Conservation (phyloP, 1,140 invertebrate genomes). For the Drosophila chauvacae region DNA sequence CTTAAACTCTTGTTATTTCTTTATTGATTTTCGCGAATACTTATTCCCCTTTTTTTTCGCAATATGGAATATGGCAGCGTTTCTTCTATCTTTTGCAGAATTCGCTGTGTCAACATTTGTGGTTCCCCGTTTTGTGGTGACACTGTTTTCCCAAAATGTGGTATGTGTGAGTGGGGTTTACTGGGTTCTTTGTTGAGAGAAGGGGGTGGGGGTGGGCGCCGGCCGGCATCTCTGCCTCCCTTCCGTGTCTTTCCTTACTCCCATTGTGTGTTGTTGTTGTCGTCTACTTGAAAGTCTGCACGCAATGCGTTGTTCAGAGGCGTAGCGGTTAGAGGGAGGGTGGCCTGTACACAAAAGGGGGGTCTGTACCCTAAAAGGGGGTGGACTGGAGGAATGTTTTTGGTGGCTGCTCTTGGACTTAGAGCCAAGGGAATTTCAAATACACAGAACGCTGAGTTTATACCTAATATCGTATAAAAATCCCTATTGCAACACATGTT, state of each 20-base stretch:
- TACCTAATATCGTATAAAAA: neutral
- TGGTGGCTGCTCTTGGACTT: conserved; percentile 14
- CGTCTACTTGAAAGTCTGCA: conserved; percentile 69
- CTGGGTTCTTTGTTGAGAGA: neutral
- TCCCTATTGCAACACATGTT: neutral
- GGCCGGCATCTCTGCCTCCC: conserved; percentile 15
- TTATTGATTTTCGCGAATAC: conserved; percentile 8
- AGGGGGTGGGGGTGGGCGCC: conserved; percentile 12
- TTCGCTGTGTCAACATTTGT: conserved; percentile 60
- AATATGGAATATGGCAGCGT: conserved; percentile 11
- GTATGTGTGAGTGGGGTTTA: neutral
- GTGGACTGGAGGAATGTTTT: neutral
- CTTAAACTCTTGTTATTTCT: conserved; percentile 4
- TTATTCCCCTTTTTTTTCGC: conserved; percentile 7
- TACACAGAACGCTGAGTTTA: neutral
- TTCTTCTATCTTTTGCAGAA: conserved; percentile 43
- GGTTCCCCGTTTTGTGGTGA: conserved; percentile 36
- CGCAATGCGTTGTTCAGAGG: conserved; percentile 46
- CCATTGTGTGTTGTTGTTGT: conserved; percentile 22
- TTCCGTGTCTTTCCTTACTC: neutral
- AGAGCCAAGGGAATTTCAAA: neutral
- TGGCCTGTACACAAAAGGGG: neutral
- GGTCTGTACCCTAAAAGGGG: neutral
- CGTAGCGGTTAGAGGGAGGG: neutral
- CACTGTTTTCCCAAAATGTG: conserved; percentile 49